phyloP scores from a whole-genome alignment of 2,113 vertebrate genomes.

The Pteronura brasiliensis region DNA sequence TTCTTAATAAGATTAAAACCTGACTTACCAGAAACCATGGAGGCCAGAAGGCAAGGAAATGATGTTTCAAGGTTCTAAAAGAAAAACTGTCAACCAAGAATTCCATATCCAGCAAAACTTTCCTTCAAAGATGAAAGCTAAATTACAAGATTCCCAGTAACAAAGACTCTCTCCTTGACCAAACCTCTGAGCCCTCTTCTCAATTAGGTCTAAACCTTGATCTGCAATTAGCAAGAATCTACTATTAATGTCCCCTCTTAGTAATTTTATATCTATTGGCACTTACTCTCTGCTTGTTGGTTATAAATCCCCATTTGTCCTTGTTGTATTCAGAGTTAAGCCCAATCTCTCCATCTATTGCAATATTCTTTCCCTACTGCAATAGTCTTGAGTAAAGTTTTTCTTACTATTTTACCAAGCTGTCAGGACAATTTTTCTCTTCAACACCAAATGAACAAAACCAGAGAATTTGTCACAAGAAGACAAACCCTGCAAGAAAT shows the following conservation, averaged over 20 bases:
- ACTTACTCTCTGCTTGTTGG: neutral
- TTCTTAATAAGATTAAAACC: neutral
- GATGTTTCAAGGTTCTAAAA: neutral
- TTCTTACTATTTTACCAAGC: neutral
- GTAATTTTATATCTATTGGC: neutral
- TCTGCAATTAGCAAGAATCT: neutral
- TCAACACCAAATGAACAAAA: neutral
- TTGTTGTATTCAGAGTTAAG: neutral
- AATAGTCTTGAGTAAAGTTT: neutral
- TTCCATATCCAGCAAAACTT: neutral
- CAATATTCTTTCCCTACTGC: neutral
- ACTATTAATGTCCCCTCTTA: neutral
- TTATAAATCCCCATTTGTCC: neutral
- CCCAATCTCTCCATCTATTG: neutral
- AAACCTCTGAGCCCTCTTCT: neutral
- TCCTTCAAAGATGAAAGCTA: neutral
- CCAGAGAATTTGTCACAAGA: neutral
- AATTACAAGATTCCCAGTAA: neutral
- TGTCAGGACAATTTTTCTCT: neutral
- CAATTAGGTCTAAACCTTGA: neutral
- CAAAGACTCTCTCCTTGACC: neutral
- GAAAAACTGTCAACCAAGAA: neutral
- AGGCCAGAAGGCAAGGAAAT: neutral
- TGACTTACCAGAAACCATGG: neutral
- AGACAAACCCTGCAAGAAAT: neutral